These are phyloP conservation scores for Drosophila biarmipes DNA, from an alignment of 1,140 invertebrate genomes.

Conservation along the genomic window DNA sequence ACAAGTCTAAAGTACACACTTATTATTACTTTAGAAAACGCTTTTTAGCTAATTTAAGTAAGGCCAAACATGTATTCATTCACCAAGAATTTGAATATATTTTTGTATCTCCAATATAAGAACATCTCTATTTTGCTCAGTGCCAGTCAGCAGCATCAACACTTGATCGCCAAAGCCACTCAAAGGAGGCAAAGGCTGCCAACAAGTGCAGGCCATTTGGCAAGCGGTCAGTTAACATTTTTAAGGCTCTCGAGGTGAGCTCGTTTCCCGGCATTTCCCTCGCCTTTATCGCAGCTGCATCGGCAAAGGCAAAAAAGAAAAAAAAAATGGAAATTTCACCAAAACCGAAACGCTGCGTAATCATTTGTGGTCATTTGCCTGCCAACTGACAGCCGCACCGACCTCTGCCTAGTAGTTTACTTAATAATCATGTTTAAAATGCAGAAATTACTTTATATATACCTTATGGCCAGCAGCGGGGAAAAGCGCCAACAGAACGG, in stretches of 20 bases:
- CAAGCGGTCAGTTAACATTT: conserved; percentile 51
- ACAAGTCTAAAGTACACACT: too few relatives aligned
- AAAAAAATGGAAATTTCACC: conserved; percentile 48
- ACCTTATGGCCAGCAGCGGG: conserved; percentile 48
- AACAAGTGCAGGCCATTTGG: conserved; percentile 70
- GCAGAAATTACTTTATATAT: conserved; percentile 78
- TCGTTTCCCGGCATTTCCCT: conserved; percentile 65
- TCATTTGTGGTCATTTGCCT: conserved; percentile 75
- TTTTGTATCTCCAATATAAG: background rate
- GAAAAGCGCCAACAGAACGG: conserved; percentile 36
- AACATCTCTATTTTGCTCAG: background rate
- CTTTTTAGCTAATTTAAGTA: background rate
- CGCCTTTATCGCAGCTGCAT: conserved; percentile 30
- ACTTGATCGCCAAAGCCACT: conserved; percentile 64
- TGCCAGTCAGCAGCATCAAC: conserved; percentile 58
- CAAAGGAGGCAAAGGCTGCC: conserved; percentile 37
- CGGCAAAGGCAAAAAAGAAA: background rate
- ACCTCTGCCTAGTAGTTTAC: conserved; percentile 54
- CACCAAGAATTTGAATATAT: background rate
- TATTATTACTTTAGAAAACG: too few relatives aligned
- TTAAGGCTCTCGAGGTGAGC: conserved; percentile 59
- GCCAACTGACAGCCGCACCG: conserved; percentile 34
- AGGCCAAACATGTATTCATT: too few relatives aligned
- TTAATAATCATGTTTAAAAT: conserved; percentile 79
- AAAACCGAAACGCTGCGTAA: conserved; percentile 61